These are phyloP conservation scores for Embidobia sp. DNA, from an alignment of 2,888 invertebrate species.

Conservation along the genomic window DNA sequence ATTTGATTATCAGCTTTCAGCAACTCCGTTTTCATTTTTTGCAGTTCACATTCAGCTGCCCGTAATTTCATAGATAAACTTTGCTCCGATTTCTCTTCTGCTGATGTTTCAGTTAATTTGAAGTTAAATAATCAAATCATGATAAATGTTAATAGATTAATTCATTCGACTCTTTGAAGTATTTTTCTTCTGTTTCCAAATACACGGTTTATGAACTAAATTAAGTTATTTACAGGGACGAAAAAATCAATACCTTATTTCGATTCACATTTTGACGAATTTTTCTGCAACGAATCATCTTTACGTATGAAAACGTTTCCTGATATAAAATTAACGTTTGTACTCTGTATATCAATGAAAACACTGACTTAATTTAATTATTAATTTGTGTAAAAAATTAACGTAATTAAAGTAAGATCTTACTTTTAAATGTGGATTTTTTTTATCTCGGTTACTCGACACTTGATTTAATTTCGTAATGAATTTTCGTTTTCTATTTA, in stretches of 20 bases:
- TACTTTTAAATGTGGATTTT: constrained; percentile 1
- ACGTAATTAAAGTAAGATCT: not conserved
- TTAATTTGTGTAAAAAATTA: too few relatives aligned
- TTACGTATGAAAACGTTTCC: not conserved
- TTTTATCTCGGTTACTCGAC: not conserved
- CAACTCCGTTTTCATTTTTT: constrained; percentile 70
- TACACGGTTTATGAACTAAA: too few relatives aligned
- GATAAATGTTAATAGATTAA: not conserved
- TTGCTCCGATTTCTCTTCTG: constrained; percentile 68
- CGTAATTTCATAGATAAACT: constrained; percentile 73
- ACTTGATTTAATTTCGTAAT: constrained; percentile 30
- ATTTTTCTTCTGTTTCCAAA: too few relatives aligned
- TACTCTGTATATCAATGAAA: constrained; percentile 13
- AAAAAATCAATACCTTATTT: constrained; percentile 12
- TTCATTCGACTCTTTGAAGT: not conserved
- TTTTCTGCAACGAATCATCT: not conserved
- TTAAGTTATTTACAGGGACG: not conserved
- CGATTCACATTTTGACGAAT: not conserved
- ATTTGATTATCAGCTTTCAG: constrained; percentile 72
- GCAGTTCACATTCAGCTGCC: constrained; percentile 72
- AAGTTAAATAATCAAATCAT: not conserved
- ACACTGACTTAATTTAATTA: not conserved
- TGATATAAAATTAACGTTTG: constrained; percentile 14
- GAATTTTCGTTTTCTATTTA: constrained; percentile 28
- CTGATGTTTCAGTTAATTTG: not conserved